Percentiles rank a stretch among this genome's conserved stretches.
phyloP scores from a whole-genome alignment of 1,140 invertebrate species.

The Drosophila gunungcola region DNA sequence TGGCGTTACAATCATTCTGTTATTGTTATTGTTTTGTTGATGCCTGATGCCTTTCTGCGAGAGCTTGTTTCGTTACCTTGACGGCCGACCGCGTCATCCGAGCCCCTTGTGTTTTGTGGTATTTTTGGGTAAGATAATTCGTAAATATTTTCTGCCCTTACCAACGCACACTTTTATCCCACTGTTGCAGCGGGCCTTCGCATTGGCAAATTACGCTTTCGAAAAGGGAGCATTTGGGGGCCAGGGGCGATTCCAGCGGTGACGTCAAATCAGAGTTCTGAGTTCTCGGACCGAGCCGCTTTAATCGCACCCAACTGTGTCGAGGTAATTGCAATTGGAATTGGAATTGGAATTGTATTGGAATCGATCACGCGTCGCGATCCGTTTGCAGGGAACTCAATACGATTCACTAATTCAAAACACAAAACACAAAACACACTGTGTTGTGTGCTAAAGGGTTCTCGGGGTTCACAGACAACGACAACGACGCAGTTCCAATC shows the following conservation, averaged over 20 bases:
- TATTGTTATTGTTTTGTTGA: slow-evolving; percentile 55
- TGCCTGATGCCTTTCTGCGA: slow-evolving; percentile 29
- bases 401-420: slow-evolving; percentile 23
- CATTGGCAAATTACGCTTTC: slow-evolving; percentile 20
- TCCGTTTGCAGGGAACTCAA: slow-evolving; percentile 10
- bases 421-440: background rate
- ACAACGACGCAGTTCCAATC: slow-evolving; percentile 26
- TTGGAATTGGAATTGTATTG: background rate
- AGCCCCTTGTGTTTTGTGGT: slow-evolving; percentile 8
- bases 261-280: slow-evolving; percentile 30
- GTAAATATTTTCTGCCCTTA: slow-evolving; percentile 56
- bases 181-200: background rate
- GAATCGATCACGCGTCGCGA: slow-evolving; percentile 13
- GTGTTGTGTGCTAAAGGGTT: slow-evolving; percentile 10
- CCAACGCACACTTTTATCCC: slow-evolving; percentile 8
- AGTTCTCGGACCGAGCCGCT: slow-evolving; percentile 1
- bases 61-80: slow-evolving; percentile 62
- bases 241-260: slow-evolving; percentile 11
- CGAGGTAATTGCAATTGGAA: slow-evolving; percentile 42
- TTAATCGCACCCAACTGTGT: slow-evolving; percentile 55
- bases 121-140: slow-evolving; percentile 7
- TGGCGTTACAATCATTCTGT: slow-evolving; percentile 59
- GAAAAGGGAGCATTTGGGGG: slow-evolving; percentile 1
- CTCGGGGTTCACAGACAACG: slow-evolving; percentile 5
- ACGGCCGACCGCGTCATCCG: slow-evolving; percentile 64